A percentile compares a stretch with the other conserved stretches of the same genome.
Evolutionary conservation across 2,888 invertebrate genomes (phyloP).

Genomic region (Troides helena): DNA sequence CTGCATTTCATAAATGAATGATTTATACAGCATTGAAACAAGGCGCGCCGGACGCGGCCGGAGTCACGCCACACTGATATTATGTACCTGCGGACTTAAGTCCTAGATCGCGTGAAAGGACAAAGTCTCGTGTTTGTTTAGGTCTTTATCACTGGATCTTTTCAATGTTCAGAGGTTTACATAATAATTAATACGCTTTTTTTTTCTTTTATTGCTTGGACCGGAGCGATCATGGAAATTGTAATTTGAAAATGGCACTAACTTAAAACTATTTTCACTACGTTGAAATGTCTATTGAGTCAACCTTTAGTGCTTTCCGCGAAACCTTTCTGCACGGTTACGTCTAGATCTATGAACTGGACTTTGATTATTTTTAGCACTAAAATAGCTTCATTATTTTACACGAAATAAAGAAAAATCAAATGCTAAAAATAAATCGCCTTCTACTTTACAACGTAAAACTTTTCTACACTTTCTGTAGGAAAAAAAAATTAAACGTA

Average conservation of each 20-base stretch:
- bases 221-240: not conserved
- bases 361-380: no score
- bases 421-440: no score
- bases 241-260: not conserved
- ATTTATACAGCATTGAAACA: constrained; percentile 16
- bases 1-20: constrained; percentile 2
- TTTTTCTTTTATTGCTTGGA: not conserved
- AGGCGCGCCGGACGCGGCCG: constrained; percentile 1
- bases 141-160: constrained; percentile 19
- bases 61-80: constrained; percentile 23
- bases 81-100: constrained; percentile 20
- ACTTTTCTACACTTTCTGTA: no score
- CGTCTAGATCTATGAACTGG: no score
- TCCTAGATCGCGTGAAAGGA: constrained; percentile 21
- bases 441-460: no score
- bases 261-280: no score
- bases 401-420: no score
- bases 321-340: no score
- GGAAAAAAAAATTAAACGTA: no score
- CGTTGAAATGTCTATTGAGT: no score
- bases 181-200: constrained; percentile 14
- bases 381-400: no score
- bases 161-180: constrained; percentile 19
- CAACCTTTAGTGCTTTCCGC: no score
- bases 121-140: constrained; percentile 22